These are phyloP conservation scores for Heliangelus exortis DNA, from an alignment of 2,797 vertebrate genomes.

Conservation along the genomic window DNA sequence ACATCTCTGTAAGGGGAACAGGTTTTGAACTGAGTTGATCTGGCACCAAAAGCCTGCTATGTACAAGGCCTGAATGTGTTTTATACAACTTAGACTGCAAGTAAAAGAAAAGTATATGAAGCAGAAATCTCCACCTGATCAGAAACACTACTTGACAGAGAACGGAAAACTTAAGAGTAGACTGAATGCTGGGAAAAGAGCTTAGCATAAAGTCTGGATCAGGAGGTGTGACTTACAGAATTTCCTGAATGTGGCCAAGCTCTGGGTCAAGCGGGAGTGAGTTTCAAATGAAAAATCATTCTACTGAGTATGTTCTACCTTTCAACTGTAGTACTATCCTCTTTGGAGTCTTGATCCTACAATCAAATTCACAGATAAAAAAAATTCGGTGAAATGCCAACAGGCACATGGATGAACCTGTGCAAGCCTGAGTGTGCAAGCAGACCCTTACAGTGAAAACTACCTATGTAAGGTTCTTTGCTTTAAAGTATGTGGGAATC, in stretches of 20 bases:
- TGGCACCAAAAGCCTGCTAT: background rate
- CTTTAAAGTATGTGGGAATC: background rate
- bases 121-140: constrained; percentile 27
- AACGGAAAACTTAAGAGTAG: constrained; percentile 3
- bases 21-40: background rate
- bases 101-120: background rate
- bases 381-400: background rate
- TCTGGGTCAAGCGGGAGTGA: background rate
- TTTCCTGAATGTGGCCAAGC: background rate
- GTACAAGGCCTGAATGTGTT: background rate
- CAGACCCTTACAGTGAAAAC: background rate
- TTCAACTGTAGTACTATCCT: background rate
- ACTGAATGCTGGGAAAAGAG: constrained; percentile 39
- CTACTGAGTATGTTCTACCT: background rate
- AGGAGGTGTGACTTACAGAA: background rate
- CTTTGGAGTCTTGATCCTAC: background rate
- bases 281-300: background rate
- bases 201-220: constrained; percentile 7
- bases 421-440: background rate
- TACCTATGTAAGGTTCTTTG: background rate
- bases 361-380: background rate
- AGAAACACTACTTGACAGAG: constrained; percentile 45
- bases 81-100: constrained; percentile 24
- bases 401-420: background rate
- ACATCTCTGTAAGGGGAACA: background rate